Evolutionary conservation across 2,888 invertebrate species (phyloP).

Genomic region (Conomelus anceps): DNA sequence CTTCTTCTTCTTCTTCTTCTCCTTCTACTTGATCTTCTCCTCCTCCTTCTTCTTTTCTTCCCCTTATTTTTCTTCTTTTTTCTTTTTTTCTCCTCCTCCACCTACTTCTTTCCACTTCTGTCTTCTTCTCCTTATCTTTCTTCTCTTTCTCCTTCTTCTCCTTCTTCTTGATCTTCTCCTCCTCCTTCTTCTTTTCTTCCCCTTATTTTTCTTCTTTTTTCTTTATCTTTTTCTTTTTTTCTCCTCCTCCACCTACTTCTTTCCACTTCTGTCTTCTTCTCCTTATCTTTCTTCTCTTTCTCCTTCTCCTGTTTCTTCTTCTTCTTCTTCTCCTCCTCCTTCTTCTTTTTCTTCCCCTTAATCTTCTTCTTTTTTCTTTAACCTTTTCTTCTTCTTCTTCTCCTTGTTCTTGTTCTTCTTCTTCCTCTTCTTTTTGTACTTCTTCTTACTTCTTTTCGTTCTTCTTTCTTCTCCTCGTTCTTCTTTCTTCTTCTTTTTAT

Average conservation of each 20-base stretch:
- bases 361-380: background rate
- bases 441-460: no score
- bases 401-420: no score
- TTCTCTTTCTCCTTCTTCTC: background rate
- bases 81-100: no score
- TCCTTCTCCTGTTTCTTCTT: background rate
- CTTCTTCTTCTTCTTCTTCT: no score
- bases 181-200: background rate
- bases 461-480: no score
- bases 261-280: background rate
- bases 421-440: no score
- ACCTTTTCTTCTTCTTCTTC: background rate
- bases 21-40: no score
- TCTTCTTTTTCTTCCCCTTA: background rate
- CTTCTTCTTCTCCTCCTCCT: background rate
- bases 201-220: background rate
- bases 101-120: no score
- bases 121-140: no score
- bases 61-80: no score
- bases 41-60: no score
- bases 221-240: background rate
- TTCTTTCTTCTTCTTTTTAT: no score
- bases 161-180: background rate
- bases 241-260: background rate
- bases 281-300: background rate